These are phyloP conservation scores for Euspilapteryx auroguttella DNA, from an alignment of 2,888 invertebrate species.

Conservation along the genomic window DNA sequence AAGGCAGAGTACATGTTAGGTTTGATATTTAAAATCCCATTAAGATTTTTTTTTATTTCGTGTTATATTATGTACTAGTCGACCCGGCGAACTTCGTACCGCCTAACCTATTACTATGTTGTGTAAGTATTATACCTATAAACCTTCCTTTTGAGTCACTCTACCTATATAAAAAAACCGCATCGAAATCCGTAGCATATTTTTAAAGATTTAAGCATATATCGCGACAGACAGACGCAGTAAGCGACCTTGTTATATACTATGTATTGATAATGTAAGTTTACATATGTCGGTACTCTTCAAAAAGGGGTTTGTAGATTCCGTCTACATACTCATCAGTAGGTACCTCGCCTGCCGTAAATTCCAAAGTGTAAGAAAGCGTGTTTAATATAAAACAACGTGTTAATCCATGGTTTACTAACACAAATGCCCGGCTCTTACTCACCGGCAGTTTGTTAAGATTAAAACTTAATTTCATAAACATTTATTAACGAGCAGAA, in stretches of 20 bases:
- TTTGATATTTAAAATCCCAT: no score
- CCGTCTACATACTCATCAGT: no score
- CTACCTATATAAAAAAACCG: conserved; percentile 6
- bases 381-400: conserved; percentile 23
- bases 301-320: no score
- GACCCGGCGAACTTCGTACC: no score
- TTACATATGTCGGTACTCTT: no score
- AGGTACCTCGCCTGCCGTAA: no score
- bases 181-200: conserved; percentile 1
- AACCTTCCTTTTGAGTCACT: conserved; percentile 15
- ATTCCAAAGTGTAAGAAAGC: no score
- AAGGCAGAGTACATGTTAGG: no score
- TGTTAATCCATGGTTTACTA: conserved; percentile 52
- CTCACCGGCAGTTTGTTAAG: conserved; percentile 41
- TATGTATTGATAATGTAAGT: background rate
- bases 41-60: no score
- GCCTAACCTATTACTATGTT: no score
- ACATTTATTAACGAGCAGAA: conserved; percentile 31
- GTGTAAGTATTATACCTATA: no score
- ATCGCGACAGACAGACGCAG: background rate
- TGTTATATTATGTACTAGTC: no score
- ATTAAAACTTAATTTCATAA: conserved; percentile 40
- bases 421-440: conserved; percentile 40
- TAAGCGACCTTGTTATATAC: background rate
- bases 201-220: background rate